Evolutionary conservation across 2,113 vertebrate genomes (phyloP).

Genomic region (Sialia sialis): DNA sequence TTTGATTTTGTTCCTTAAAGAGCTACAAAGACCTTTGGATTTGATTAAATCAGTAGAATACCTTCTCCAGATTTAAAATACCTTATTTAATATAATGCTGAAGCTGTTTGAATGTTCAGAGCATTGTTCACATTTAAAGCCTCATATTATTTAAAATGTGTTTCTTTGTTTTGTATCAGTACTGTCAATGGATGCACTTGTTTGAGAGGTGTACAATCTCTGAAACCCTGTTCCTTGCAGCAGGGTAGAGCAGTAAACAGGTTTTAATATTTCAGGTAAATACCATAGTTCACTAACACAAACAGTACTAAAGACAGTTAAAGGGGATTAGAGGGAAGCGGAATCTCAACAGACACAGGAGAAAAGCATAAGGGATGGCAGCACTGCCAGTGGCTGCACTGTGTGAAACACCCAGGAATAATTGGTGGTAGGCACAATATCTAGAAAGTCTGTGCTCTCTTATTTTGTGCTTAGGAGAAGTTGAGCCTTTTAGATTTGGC

Average conservation of each 20-base stretch:
- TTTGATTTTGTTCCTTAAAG: neutral
- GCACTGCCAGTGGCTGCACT: neutral
- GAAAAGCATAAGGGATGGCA: neutral
- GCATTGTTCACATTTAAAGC: neutral
- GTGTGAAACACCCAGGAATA: neutral
- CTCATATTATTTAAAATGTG: neutral
- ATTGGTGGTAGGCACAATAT: neutral
- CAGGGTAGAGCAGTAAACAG: neutral
- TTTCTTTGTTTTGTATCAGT: neutral
- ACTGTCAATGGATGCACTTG: neutral
- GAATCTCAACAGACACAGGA: neutral
- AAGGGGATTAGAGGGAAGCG: neutral
- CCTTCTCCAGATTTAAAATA: neutral
- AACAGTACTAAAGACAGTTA: neutral
- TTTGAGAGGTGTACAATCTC: neutral
- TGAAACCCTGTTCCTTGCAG: neutral
- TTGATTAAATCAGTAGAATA: neutral
- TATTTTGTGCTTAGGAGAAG: neutral
- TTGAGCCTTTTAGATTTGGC: neutral
- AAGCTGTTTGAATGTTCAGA: neutral
- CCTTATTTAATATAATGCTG: neutral
- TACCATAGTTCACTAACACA: neutral
- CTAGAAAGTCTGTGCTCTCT: neutral
- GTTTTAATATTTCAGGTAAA: neutral
- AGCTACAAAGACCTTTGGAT: neutral